phyloP scores from a whole-genome alignment of 92 coral and sea anemone genomes.

The Metridium senile region DNA sequence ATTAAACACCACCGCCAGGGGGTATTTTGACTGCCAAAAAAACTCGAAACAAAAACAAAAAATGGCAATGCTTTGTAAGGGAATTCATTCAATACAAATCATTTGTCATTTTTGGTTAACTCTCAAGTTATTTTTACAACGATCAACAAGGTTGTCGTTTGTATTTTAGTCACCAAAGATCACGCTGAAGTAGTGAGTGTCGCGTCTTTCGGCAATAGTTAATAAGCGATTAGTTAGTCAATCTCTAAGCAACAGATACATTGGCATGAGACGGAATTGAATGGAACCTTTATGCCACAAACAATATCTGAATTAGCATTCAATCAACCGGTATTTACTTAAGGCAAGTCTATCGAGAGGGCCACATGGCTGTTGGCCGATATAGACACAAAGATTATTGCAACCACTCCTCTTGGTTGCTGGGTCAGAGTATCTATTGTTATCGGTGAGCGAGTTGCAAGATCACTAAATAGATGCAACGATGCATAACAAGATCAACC shows the following conservation, averaged over 20 bases:
- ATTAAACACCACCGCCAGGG: no score
- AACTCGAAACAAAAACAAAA: no score
- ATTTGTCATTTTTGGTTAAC: background rate
- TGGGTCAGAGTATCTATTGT: constrained; percentile 33
- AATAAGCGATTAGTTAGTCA: constrained; percentile 3
- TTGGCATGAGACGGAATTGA: background rate
- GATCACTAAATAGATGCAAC: constrained; percentile 30
- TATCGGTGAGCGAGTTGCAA: constrained; percentile 46
- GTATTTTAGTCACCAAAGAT: background rate
- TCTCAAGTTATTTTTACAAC: background rate
- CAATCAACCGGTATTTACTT: constrained; percentile 21
- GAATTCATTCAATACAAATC: no score
- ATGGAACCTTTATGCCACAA: constrained; percentile 5
- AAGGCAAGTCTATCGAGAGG: constrained; percentile 2
- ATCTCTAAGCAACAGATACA: constrained; percentile 27
- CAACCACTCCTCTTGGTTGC: constrained; percentile 36
- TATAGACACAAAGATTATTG: constrained; percentile 8
- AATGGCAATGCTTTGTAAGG: no score
- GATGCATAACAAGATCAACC: constrained; percentile 62
- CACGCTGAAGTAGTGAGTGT: background rate
- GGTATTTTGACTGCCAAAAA: no score
- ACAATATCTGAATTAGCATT: constrained; percentile 17
- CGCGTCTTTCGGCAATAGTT: background rate
- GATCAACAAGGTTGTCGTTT: background rate
- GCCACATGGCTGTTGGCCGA: constrained; percentile 21